Evolutionary conservation across 2,888 invertebrate genomes (phyloP), one percentile per base, ranked within the genome.

Genomic region (Thecophora atra): DNA sequence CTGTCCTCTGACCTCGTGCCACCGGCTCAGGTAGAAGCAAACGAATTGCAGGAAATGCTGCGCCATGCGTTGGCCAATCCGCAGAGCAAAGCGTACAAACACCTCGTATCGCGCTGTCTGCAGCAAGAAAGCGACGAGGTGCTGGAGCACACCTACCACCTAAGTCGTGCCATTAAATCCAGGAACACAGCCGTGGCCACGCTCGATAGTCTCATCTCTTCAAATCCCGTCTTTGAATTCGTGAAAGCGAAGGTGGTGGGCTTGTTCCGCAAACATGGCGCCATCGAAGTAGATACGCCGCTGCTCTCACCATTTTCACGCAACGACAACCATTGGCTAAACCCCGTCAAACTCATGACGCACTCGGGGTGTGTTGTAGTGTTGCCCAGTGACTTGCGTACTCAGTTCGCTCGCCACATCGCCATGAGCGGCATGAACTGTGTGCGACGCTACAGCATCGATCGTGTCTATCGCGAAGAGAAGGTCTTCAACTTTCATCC

Each of bases 371-470:
- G 91, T 72, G 90, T 98, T 0, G 94, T 97, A 8, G 91, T 92
- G 66, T 86, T 97, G 71, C 97, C 98, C 0, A 92, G 93, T 81
- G 96, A 98, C 87, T 88, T 97, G 77, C 89, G 92, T 66, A 91
- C 92, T 3, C 91, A 93, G 11, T 94, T 96, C 86, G 94, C 94
- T 0, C 89, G 94, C 70, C 93, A 94, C 81, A 90, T 95, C 8
- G 95, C 94, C 0, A 92, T 94, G 88, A 93, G 93, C 76, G 91
- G 91, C 3, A 91, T 95, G 0, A 91, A 90, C 63, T 90, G 91
- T 78, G 89, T 97, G 81, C 92, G 96, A 76, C 90, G 98, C 65
- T 98, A 94, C 84, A 91, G 93, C 1, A 91, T 98, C 7, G 96
- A 95, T 78, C 90, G 93, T 67, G 96, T 98, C 1, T 98, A 92